These are phyloP conservation scores for Brachionus asplanchnoidis DNA, from an alignment of 1,140 invertebrate species.

Conservation along the genomic window DNA sequence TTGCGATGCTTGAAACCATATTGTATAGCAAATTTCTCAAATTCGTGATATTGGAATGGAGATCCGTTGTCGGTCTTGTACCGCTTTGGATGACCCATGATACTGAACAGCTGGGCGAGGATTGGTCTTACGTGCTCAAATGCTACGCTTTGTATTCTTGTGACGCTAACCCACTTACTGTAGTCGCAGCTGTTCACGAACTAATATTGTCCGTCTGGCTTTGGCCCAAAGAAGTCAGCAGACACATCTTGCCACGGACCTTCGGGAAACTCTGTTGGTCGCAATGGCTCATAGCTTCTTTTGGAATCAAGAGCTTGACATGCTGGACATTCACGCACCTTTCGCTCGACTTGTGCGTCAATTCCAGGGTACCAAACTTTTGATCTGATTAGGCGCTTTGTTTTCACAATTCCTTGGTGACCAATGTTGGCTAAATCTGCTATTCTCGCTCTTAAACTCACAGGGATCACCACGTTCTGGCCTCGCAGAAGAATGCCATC, in stretches of 20 bases:
- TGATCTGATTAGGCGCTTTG: conserved; percentile 44
- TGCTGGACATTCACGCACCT: conserved; percentile 42
- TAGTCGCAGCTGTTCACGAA: conserved; percentile 48
- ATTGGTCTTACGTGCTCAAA: conserved; percentile 36
- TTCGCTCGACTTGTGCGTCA: conserved; percentile 43
- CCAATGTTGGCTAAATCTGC: conserved; percentile 43
- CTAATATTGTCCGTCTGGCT: conserved; percentile 44
- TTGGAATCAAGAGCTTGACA: conserved; percentile 41
- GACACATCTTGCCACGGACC: conserved; percentile 45
- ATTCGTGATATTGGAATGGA: conserved; percentile 43
- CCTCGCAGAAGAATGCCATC: conserved; percentile 41
- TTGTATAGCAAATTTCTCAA: conserved; percentile 39
- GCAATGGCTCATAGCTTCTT: conserved; percentile 44
- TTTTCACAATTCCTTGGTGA: conserved; percentile 45
- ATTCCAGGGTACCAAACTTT: conserved; percentile 44
- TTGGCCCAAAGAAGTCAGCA: conserved; percentile 49
- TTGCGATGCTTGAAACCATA: conserved; percentile 41
- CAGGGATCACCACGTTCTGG: conserved; percentile 44
- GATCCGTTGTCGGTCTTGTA: conserved; percentile 44
- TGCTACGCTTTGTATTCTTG: conserved; percentile 42
- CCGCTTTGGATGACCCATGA: conserved; percentile 40
- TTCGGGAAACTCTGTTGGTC: conserved; percentile 44
- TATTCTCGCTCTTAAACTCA: conserved; percentile 33
- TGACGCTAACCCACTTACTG: conserved; percentile 47
- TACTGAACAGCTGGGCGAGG: conserved; percentile 43